Evolutionary conservation across 2,113 vertebrate species (phyloP), one percentile per base, ranked within the genome.

Genomic region (Misgurnus mizolepis): DNA sequence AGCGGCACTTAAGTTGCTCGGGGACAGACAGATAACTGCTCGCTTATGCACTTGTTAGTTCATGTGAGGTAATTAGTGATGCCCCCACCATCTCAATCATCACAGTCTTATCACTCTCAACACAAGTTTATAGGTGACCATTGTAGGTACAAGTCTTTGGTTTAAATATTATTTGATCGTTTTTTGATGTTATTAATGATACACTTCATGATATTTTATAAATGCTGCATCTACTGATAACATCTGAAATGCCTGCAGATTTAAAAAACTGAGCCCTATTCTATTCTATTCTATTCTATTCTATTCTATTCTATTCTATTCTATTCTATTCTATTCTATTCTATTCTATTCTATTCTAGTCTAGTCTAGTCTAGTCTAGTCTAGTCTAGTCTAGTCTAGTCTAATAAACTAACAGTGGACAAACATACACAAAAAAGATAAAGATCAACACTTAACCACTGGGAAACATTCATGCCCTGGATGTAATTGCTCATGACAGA

Each of bases 401-500:
- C 67, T 50, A 9, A 15, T 45, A 6, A 3, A 75, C 8, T n/a
- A 22, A 5, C 3, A 11, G 71, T 7, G n/a, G 22, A 64, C 6
- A 18, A 64, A 64, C 10, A 49, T 47, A 22, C 18, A 64, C 56
- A 49, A 7, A 39, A 75, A 27, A 49, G 72, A 49, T 58, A 18
- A 18, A 58, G n/a, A 18, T 18, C 22, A 53, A 5, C 43, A 60
- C 56, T 34, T 27, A 71, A 76, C 68, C 49, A 80, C 60, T 15
- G 34, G 74, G 55, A 78, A 72, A 84, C 70, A 78, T 84, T 78
- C 80, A 66, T 27, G 18, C 34, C 43, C 27, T 58, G 55, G 45
- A 74, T 83, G 82, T 89, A 88, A 91, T 88, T 88, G 88, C 91
- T 90, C 79, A 75, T 87, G 90, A 91, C 87, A 88, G 87, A 87